phyloP scores from a whole-genome alignment of 2,113 vertebrate genomes.

The Hepsetus odoe region DNA sequence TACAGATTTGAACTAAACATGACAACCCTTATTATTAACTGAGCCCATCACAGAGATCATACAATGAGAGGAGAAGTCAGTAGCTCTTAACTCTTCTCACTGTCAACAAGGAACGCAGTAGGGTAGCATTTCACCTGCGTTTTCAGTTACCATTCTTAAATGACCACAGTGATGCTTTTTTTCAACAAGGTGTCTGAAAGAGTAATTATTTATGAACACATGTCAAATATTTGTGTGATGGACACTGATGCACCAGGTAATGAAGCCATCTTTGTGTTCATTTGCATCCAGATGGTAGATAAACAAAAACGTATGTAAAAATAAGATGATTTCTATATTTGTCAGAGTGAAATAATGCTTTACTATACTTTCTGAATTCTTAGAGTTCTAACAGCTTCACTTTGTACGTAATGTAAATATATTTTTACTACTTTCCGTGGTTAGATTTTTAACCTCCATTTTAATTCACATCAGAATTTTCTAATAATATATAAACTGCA shows the following conservation, averaged over 20 bases:
- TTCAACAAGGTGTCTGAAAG: not conserved
- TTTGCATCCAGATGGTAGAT: not conserved
- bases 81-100: not conserved
- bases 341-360: not conserved
- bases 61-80: not conserved
- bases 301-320: not conserved
- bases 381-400: not conserved
- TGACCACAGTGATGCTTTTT: not conserved
- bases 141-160: not conserved
- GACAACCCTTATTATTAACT: too few relatives aligned
- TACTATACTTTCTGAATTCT: not conserved
- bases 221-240: not conserved
- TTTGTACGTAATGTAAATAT: not conserved
- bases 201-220: constrained; percentile 7
- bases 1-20: too few relatives aligned
- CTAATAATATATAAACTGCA: not conserved
- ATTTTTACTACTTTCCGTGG: too few relatives aligned
- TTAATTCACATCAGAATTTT: too few relatives aligned
- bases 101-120: not conserved
- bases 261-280: not conserved
- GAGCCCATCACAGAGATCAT: too few relatives aligned
- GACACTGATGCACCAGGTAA: not conserved
- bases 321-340: too few relatives aligned
- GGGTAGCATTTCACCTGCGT: not conserved
- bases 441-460: too few relatives aligned